Percentiles rank a stretch among this genome's conserved stretches.
These are phyloP conservation scores for Axis porcinus DNA, from an alignment of 2,113 vertebrate species.

Conservation along the genomic window DNA sequence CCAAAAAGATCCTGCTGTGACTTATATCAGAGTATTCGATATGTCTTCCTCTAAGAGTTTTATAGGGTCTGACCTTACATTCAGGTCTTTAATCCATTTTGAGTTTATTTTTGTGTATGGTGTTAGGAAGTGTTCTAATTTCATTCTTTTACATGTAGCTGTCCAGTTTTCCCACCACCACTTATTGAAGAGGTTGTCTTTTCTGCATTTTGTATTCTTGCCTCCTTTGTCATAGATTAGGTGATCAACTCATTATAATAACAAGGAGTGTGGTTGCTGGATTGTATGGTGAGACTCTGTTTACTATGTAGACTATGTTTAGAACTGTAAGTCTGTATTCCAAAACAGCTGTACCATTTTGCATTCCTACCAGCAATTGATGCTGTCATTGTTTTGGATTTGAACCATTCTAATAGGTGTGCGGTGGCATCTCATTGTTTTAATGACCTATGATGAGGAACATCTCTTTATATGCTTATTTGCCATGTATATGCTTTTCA, in stretches of 20 bases:
- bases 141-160: background rate
- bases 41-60: background rate
- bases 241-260: background rate
- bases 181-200: background rate
- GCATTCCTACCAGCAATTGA: background rate
- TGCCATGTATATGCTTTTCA: background rate
- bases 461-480: background rate
- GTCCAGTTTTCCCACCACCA: background rate
- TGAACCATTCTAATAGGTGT: background rate
- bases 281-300: background rate
- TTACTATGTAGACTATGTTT: background rate
- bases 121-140: background rate
- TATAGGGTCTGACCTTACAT: background rate
- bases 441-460: background rate
- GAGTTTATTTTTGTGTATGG: background rate
- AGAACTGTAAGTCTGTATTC: background rate
- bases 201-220: background rate
- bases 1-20: background rate
- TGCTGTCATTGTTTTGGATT: background rate
- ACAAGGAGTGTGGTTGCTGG: background rate
- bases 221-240: background rate
- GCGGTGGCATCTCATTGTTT: background rate
- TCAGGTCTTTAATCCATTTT: background rate
- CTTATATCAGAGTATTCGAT: background rate
- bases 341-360: background rate